Conservation (phyloP, 2,113 vertebrate genomes). For the Eretmochelys imbricata region DNA sequence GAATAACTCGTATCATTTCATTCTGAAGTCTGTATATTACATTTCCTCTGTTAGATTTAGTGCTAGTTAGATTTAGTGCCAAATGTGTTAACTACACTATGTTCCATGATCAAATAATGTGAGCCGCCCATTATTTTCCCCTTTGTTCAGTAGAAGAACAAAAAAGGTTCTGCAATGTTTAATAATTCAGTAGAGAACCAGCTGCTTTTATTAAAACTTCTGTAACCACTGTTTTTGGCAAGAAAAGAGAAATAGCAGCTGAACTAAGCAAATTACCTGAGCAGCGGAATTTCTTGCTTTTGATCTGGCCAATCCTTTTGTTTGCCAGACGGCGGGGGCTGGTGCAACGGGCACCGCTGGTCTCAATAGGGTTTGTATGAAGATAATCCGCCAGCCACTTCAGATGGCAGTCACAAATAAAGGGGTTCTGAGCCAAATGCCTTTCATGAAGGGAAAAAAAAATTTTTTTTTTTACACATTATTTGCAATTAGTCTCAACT, state of each 20-base stretch:
- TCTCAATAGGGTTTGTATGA: slow-evolving; percentile 98
- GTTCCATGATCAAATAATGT: slow-evolving; percentile 26
- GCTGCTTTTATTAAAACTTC: slow-evolving; percentile 56
- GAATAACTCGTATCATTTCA: slow-evolving; percentile 38
- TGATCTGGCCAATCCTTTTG: slow-evolving; percentile 99
- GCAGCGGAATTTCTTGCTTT: slow-evolving; percentile 99
- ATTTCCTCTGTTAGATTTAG: slow-evolving; percentile 40
- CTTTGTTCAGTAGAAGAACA: slow-evolving; percentile 23
- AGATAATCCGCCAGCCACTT: slow-evolving; percentile 99
- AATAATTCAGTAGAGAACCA: slow-evolving; percentile 54
- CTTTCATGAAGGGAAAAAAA: slow-evolving; percentile 79
- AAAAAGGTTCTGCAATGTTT: slow-evolving; percentile 36
- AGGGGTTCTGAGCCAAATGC: slow-evolving; percentile 98
- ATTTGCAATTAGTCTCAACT: slow-evolving; percentile 50
- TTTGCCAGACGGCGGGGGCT: slow-evolving; percentile 97
- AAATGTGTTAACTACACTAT: slow-evolving; percentile 32
- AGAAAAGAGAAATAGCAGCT: slow-evolving; percentile 52
- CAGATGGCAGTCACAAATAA: slow-evolving; percentile 99
- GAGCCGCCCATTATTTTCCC: slow-evolving; percentile 5
- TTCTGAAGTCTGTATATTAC: slow-evolving; percentile 29
- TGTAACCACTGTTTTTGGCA: slow-evolving; percentile 31
- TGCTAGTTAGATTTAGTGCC: slow-evolving; percentile 26
- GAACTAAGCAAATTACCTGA: slow-evolving; percentile 90
- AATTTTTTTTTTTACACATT: slow-evolving; percentile 55
- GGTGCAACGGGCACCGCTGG: slow-evolving; percentile 97